phyloP scores from a whole-genome alignment of 2,888 invertebrate genomes.

The Camptogramma bilineatum region DNA sequence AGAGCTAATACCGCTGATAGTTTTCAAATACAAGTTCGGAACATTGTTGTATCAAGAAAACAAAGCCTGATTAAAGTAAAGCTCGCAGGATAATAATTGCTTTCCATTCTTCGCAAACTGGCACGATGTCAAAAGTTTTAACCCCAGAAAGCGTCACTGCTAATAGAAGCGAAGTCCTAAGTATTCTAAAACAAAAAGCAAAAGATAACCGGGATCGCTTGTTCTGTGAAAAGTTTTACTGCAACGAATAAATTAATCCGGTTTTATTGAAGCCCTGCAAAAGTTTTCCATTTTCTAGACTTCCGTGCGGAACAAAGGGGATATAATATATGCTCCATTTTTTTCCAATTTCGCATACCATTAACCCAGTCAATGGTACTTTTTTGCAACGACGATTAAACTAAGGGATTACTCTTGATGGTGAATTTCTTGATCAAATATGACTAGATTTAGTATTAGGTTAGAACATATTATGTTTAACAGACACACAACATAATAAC shows the following conservation, averaged over 20 bases:
- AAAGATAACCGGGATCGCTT: constrained; percentile 59
- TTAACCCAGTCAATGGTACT: background rate
- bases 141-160: constrained; percentile 44
- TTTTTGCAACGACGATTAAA: background rate
- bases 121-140: constrained; percentile 41
- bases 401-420: background rate
- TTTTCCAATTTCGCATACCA: constrained; percentile 8
- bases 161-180: constrained; percentile 54
- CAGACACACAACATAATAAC: no score
- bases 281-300: constrained; percentile 46
- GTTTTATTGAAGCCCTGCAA: constrained; percentile 47
- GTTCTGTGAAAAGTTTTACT: constrained; percentile 62
- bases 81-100: constrained; percentile 23
- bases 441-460: no score
- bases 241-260: constrained; percentile 56
- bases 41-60: constrained; percentile 9
- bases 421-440: no score
- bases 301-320: constrained; percentile 33
- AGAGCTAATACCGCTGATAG: constrained; percentile 4
- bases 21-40: constrained; percentile 2
- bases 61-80: constrained; percentile 9
- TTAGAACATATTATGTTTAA: no score
- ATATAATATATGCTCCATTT: constrained; percentile 21
- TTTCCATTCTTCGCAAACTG: constrained; percentile 22
- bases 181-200: constrained; percentile 62